phyloP scores from a whole-genome alignment of 1,140 invertebrate species.

The Pinna nobilis region DNA sequence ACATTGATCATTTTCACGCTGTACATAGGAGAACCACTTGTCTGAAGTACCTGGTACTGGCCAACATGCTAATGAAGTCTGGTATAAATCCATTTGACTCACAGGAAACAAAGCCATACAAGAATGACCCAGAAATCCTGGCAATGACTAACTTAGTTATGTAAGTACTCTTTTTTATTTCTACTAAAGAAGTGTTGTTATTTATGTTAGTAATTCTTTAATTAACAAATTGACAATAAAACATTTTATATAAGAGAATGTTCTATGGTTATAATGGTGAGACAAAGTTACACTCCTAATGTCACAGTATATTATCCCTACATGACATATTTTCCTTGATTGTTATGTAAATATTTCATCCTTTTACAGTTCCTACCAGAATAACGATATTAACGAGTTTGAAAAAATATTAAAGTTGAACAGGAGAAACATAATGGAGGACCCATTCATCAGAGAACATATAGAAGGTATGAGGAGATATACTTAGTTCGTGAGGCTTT shows the following conservation, averaged over 20 bases:
- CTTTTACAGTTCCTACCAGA: slow-evolving; percentile 89
- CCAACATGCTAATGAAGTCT: slow-evolving; percentile 99
- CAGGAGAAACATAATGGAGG: slow-evolving; percentile 96
- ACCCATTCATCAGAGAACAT: slow-evolving; percentile 99
- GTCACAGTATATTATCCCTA: too few relatives aligned
- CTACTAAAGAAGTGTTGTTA: too few relatives aligned
- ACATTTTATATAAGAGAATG: too few relatives aligned
- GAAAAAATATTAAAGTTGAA: slow-evolving; percentile 97
- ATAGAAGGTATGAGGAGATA: slow-evolving; percentile 90
- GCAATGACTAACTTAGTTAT: slow-evolving; percentile 99
- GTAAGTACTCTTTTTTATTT: too few relatives aligned
- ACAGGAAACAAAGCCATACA: slow-evolving; percentile 99
- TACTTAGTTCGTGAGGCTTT: neutral
- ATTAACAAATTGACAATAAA: too few relatives aligned
- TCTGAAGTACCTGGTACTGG: slow-evolving; percentile 98
- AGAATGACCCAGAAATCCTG: slow-evolving; percentile 99
- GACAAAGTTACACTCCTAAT: too few relatives aligned
- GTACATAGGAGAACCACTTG: slow-evolving; percentile 88
- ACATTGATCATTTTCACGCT: too few relatives aligned
- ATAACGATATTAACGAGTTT: slow-evolving; percentile 99
- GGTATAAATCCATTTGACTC: slow-evolving; percentile 99
- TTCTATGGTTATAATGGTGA: too few relatives aligned
- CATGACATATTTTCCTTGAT: neutral
- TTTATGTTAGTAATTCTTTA: too few relatives aligned
- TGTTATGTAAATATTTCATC: neutral